These are phyloP conservation scores for Pampusana beccarii DNA, from an alignment of 2,113 vertebrate species.

Conservation along the genomic window DNA sequence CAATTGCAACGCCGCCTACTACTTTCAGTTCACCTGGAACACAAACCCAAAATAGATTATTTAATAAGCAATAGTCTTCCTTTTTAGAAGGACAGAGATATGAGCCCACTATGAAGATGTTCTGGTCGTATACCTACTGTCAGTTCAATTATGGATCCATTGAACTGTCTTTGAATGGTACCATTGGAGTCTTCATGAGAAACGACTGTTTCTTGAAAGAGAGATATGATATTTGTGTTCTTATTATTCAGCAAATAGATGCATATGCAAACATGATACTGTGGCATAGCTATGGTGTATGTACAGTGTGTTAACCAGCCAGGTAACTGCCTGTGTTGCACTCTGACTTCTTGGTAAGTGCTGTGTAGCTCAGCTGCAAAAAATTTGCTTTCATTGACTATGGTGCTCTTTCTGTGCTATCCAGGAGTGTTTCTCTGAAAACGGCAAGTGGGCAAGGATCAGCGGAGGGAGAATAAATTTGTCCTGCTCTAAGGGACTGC, in stretches of 20 bases:
- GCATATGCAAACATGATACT: rapidly evolving
- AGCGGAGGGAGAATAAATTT: background rate
- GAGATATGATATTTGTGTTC: background rate
- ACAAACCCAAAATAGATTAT: background rate
- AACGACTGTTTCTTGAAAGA: background rate
- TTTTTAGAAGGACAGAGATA: background rate
- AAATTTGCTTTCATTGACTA: background rate
- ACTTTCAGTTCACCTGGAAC: background rate
- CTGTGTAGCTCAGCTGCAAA: background rate
- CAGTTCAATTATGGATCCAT: background rate
- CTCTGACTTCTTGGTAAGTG: background rate
- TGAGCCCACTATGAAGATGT: background rate
- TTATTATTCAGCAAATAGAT: background rate
- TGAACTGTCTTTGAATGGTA: background rate
- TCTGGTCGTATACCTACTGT: background rate
- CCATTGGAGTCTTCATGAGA: background rate
- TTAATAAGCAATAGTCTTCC: background rate
- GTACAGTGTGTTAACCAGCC: background rate
- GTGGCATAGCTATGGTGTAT: background rate
- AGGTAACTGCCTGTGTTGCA: background rate
- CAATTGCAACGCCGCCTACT: background rate
- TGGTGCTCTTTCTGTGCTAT: background rate
- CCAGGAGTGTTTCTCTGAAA: background rate
- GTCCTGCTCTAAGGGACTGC: background rate
- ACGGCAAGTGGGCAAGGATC: background rate